Evolutionary conservation across 2,797 vertebrate genomes (phyloP).

Genomic region (Chaetodon trifasciatus): DNA sequence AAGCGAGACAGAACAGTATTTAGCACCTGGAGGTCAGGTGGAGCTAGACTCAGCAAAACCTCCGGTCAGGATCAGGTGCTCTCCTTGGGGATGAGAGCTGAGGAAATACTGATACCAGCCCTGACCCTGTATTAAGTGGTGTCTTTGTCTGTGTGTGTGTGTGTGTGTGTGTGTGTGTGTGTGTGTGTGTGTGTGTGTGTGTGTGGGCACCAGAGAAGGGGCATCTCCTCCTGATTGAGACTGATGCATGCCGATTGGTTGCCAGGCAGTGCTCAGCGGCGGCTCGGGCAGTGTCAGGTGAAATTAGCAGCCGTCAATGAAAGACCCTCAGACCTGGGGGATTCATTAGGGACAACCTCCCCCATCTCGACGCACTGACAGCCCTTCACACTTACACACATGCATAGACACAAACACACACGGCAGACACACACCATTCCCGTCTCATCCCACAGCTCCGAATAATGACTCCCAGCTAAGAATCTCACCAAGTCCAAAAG

Average conservation of each 20-base stretch:
- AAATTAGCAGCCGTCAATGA: conserved; percentile 76
- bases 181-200: conserved; percentile 20
- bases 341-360: conserved; percentile 72
- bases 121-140: conserved; percentile 53
- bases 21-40: conserved; percentile 74
- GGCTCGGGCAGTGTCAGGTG: conserved; percentile 75
- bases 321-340: conserved; percentile 68
- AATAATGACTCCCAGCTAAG: conserved; percentile 64
- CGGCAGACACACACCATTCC: conserved; percentile 28
- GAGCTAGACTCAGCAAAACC: conserved; percentile 59
- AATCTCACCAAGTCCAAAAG: conserved; percentile 44
- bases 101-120: conserved; percentile 55
- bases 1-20: conserved; percentile 59
- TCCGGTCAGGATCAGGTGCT: conserved; percentile 75
- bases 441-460: conserved; percentile 40
- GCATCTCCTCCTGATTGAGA: conserved; percentile 78
- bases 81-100: conserved; percentile 46
- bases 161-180: conserved; percentile 31
- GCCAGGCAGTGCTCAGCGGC: conserved; percentile 63
- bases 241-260: conserved; percentile 79
- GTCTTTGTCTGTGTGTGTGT: conserved; percentile 33
- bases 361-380: conserved; percentile 69
- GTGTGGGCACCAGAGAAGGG: conserved; percentile 41
- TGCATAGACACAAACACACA: conserved; percentile 14
- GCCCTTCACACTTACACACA: conserved; percentile 72